Base-by-base conservation (phyloP, 1,140 invertebrate genomes). In the Panagrolaimus sp. region DNA sequence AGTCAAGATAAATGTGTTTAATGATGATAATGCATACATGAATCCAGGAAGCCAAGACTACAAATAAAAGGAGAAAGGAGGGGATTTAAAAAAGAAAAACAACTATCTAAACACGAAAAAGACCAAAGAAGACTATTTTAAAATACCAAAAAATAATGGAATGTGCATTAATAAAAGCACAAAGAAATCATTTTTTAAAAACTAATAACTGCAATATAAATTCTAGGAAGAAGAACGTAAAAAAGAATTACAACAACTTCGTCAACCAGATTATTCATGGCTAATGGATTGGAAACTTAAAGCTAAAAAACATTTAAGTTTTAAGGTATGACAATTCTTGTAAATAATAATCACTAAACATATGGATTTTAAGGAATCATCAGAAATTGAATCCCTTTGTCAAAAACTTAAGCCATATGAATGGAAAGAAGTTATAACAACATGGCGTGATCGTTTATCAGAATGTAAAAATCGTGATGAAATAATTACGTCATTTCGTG, bases 221-320 rank as follows among this genome's bases (percentile, higher is more conserved):
- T 69, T 75, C 43, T 27, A 73, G 72, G 72, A 73, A 47, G 51
- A 73, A 42, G 42, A 66, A 51, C 72, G 72, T 23, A 66, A 73
- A 45, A 64, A 73, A 43, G n/a, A 14, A 11, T 61, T 73, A 38
- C 31, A 64, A 45, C 51, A 68, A 57, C 70, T 25, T 3, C 31
- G 62, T 23, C 27, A 45, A 27, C 72, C 72, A 23, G 72, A 73
- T 46, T 75, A 73, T 42, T 46, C 65, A 16, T 73, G 72, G 72
- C 61, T 73, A 8, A 73, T 73, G 72, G 72, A 73, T 63, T 73
- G 72, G 72, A 75, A 68, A 45, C 42, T 75, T 20, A 73, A 74
- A 46, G 51, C 57, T n/a, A 73, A 73, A 45, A 73, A 73, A 42
- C 72, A 23, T 64, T 44, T 73, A 1, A 63, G 20, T 23, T 75